A percentile compares a stretch with the other conserved stretches of the same genome.
Conservation (phyloP, 2,888 invertebrate genomes). For the Julus scandinavius region DNA sequence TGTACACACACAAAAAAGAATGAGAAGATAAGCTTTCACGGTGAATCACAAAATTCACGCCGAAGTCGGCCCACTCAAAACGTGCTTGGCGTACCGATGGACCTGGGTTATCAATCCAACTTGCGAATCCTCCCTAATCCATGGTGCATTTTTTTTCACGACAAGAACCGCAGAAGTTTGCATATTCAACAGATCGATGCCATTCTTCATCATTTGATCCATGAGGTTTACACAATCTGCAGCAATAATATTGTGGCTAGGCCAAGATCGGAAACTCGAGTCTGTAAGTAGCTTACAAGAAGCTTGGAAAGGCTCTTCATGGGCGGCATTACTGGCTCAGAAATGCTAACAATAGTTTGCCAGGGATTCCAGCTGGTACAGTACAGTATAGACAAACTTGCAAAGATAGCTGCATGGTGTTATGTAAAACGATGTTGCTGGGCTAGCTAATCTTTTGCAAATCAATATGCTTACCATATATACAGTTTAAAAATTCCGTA, state of each 20-base stretch:
- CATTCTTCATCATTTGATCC: neutral
- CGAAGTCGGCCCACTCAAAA: neutral
- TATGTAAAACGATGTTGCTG: too few species aligned
- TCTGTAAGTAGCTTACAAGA: neutral
- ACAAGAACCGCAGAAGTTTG: neutral
- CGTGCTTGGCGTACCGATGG: neutral
- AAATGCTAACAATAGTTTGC: neutral
- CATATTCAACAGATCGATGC: neutral
- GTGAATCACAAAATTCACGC: neutral
- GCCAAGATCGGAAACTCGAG: neutral
- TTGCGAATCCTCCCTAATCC: neutral
- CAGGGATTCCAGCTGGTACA: neutral
- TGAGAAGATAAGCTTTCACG: too few species aligned
- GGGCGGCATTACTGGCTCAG: neutral
- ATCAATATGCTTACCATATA: neutral
- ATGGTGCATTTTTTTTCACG: neutral
- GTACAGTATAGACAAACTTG: too few species aligned
- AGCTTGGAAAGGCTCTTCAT: neutral
- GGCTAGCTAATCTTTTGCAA: neutral
- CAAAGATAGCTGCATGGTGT: too few species aligned
- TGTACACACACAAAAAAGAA: neutral
- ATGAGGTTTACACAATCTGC: neutral
- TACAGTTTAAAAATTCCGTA: too few species aligned
- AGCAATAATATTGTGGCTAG: neutral
- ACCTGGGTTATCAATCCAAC: neutral